Percentiles rank a stretch among this genome's conserved stretches.
Conservation (phyloP, 2,888 invertebrate species). For the Dolichopus griseipennis region DNA sequence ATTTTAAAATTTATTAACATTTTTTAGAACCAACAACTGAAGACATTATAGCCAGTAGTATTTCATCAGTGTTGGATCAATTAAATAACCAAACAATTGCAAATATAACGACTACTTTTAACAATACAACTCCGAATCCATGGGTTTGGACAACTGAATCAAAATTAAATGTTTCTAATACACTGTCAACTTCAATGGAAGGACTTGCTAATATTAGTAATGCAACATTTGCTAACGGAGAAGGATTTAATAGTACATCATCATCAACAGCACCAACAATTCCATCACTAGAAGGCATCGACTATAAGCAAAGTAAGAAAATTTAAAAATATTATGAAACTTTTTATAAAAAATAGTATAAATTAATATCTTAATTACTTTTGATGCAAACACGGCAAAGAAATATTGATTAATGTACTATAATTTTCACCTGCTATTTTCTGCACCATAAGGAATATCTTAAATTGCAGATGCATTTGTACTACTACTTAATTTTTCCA, state of each 20-base stretch:
- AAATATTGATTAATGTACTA: too few relatives aligned
- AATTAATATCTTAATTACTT: too few relatives aligned
- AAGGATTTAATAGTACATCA: constrained; percentile 21
- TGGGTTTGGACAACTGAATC: constrained; percentile 19
- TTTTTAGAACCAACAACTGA: constrained; percentile 18
- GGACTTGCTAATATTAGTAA: constrained; percentile 23
- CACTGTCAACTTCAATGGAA: constrained; percentile 14
- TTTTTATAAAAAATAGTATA: too few relatives aligned
- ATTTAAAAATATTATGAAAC: too few relatives aligned
- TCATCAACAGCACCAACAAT: constrained; percentile 28
- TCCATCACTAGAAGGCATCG: constrained; percentile 39
- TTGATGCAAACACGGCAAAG: too few relatives aligned
- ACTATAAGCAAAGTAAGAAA: constrained; percentile 38
- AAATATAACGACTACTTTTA: constrained; percentile 13
- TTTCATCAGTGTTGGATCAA: constrained; percentile 31
- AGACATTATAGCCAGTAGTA: constrained; percentile 22
- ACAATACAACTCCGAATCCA: neutral
- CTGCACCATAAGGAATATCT: too few relatives aligned
- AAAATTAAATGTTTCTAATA: neutral
- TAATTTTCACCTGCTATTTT: too few relatives aligned
- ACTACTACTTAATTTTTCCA: too few relatives aligned
- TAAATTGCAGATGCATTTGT: too few relatives aligned
- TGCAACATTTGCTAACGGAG: constrained; percentile 12
- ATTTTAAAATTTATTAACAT: neutral
- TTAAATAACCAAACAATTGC: constrained; percentile 21